Percentiles rank a stretch among this genome's conserved stretches.
Conservation (phyloP, 2,888 invertebrate species). For the Drosophila rubida region DNA sequence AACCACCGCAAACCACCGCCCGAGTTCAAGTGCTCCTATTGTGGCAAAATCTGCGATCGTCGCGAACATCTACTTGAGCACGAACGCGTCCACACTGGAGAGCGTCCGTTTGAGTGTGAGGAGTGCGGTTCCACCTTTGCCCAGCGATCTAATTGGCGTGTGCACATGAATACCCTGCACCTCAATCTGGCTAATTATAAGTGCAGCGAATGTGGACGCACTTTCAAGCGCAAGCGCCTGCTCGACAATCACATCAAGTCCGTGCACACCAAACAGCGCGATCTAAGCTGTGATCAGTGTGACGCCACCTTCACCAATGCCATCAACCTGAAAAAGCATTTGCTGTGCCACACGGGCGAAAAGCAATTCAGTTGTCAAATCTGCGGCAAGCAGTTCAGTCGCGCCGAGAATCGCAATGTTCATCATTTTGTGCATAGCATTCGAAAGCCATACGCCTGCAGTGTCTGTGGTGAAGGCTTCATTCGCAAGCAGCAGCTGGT, state of each 20-base stretch:
- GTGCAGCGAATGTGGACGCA: constrained; percentile 90
- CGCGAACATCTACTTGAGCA: constrained; percentile 93
- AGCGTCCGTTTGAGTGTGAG: constrained; percentile 92
- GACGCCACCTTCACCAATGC: constrained; percentile 93
- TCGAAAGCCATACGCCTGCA: constrained; percentile 94
- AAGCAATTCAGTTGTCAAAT: constrained; percentile 92
- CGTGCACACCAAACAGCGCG: constrained; percentile 92
- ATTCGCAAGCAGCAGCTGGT: constrained; percentile 93
- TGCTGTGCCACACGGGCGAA: constrained; percentile 91
- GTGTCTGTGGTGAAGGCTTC: constrained; percentile 92
- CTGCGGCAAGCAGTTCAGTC: constrained; percentile 93
- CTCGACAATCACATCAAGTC: constrained; percentile 93
- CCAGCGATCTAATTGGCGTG: constrained; percentile 92
- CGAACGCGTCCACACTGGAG: constrained; percentile 92
- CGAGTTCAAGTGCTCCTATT: constrained; percentile 19
- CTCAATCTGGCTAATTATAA: constrained; percentile 89
- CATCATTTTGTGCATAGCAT: constrained; percentile 94
- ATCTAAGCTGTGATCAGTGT: constrained; percentile 90
- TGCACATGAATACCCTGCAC: constrained; percentile 92
- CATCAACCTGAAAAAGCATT: constrained; percentile 91
- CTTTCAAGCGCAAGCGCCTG: constrained; percentile 89
- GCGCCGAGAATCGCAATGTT: constrained; percentile 93
- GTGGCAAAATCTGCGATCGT: constrained; percentile 85
- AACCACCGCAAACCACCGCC: not conserved
- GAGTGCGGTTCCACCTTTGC: constrained; percentile 92